Evolutionary conservation across 23 tunicate species (phyloP), one percentile per base, ranked within the genome.

Genomic region (Styela plicata): DNA sequence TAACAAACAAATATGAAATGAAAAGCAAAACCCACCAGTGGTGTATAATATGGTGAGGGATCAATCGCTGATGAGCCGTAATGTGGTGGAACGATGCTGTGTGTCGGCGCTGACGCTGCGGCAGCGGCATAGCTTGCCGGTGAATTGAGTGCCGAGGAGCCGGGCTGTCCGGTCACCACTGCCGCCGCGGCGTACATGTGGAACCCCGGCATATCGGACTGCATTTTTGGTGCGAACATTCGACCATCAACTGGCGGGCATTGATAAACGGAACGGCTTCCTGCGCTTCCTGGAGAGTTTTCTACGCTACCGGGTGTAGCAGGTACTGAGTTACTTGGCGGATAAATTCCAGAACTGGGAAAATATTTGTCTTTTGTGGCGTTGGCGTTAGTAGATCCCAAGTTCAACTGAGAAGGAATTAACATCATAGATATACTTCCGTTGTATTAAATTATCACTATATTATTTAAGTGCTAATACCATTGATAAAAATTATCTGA

Each of bases 81-180:
- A 28, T 91, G 97, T 62, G 87, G 83, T 52, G 91, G 78, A 81
- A 91, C 83, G 22, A 91, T 82, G 52, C 90, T 83, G 81, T 76
- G 81, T 22, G 63, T 44, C 36, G 97, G 97, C 34, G 87, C 87
- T 0, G 90, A 27, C 2, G 86, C 90, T 26, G 89, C 97, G 10
- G 83, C 82, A 22, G 74, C 90, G 64, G 97, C 87, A 52, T 86
- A 91, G 69, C 80, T 91, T 44, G 87, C 90, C 80, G 97, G 90
- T 35, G 97, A 91, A 63, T 74, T 83, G 33, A 91, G 82, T 20
- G 86, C 78, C 73, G 86, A 84, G 31, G 97, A 78, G 3, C 89
- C 97, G 84, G 90, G 73, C 77, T 86, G 97, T 20, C 81, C 81
- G 2, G 81, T 76, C 31, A 53, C 81, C 65, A 53, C 81, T 21